Conservation (phyloP, 1,140 invertebrate species). For the Papilio helenus region DNA sequence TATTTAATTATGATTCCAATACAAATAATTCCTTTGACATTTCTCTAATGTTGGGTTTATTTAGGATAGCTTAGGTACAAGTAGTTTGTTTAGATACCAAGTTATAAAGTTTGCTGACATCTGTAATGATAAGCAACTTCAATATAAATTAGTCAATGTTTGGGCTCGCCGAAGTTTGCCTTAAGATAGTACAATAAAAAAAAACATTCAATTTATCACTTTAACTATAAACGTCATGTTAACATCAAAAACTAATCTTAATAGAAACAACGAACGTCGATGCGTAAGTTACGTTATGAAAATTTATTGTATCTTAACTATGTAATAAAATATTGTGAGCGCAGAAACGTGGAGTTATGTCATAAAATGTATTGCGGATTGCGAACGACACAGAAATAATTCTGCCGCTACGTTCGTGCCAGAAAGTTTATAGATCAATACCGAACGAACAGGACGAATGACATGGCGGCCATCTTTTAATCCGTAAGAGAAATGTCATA, state of each 20-base stretch:
- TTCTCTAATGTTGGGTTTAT: conserved; percentile 31
- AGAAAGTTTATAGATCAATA: conserved; percentile 22
- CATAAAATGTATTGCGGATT: conserved; percentile 10
- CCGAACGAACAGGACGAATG: neutral
- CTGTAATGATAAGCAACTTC: neutral
- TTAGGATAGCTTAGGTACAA: conserved; percentile 34
- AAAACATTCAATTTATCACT: neutral
- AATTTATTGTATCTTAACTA: conserved; percentile 11
- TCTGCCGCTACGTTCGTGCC: neutral
- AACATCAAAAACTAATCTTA: neutral
- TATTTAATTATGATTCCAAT: conserved; percentile 56
- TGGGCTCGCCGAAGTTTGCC: conserved; percentile 20
- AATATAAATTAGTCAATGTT: neutral
- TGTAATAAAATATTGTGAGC: conserved; percentile 7
- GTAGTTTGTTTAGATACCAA: conserved; percentile 14
- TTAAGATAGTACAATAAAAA: conserved; percentile 17
- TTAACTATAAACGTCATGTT: neutral
- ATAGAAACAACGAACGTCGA: neutral
- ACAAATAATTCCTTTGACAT: conserved; percentile 54
- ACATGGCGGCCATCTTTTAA: conserved; percentile 18
- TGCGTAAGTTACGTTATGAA: neutral
- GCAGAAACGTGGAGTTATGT: conserved; percentile 6
- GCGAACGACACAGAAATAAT: conserved; percentile 17
- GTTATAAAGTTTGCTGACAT: neutral
- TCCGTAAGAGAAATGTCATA: neutral